Base-by-base conservation (phyloP, 1,140 invertebrate genomes). In the Ctenoplectra terminalis region DNA sequence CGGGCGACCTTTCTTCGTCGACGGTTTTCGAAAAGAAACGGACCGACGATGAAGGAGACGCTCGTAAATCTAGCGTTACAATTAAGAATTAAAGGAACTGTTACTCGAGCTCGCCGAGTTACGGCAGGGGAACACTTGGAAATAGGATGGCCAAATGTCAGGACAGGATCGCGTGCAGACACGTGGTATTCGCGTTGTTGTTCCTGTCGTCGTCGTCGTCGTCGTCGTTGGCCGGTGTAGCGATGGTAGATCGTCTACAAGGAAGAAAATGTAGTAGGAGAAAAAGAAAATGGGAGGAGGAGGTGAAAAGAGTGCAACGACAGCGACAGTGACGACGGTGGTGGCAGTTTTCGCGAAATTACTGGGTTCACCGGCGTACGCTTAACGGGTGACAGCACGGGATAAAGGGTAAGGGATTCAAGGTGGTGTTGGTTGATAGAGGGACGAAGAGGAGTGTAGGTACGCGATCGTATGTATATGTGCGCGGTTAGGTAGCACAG, bases 261-360 rank as follows among this genome's bases (percentile, higher is more conserved):
- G 48, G 43, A 37, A 46, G 66, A 48, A 43, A 66, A 52, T n/a
- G 40, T 26, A 56, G 29, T 40, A 46, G 52, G 46, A 79, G 40
- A 54, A 58, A 72, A 34, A 74, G 64, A 40, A 61, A 73, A 54
- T 40, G 81, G 64, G 23, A 23, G 60, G 4, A 11, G 15, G 1
- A 17, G 46, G 40, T 15, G 50, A 1, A 69, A 75, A 60, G 66
- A 54, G 56, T 64, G 71, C 79, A 82, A 72, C 63, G 72, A 75
- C 54, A 54, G 60, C 79, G 83, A 85, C 74, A 83, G 80, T 81
- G 76, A 84, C 72, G 77, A 73, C 56, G 73, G 56, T 60, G 86
- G 74, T 87, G 82, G 85, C 82, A 75, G 86, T 87, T 87, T 84
- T 87, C 77, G 86, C 63, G 70, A 87, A 87, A 87, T 87, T 87